These are phyloP conservation scores for Plodia interpunctella DNA, from an alignment of 1,140 invertebrate genomes.

Conservation along the genomic window DNA sequence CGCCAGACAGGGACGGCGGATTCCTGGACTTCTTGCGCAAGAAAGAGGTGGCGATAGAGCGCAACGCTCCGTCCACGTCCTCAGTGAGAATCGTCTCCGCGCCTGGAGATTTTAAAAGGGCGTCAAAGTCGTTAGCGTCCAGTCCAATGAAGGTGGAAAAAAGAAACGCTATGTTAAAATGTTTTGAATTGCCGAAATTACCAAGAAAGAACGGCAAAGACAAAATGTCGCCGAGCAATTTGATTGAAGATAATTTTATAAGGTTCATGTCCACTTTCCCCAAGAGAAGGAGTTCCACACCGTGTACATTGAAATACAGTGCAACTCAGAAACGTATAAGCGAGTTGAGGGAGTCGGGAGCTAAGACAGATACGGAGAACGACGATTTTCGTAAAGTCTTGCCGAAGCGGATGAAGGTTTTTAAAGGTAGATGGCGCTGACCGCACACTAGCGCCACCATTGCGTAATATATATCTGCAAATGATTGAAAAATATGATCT, in stretches of 20 bases:
- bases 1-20: slow-evolving; percentile 29
- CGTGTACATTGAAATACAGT: slow-evolving; percentile 32
- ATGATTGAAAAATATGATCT: no score
- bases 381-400: slow-evolving; percentile 34
- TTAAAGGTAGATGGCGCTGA: not conserved
- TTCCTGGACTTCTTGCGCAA: slow-evolving; percentile 35
- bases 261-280: slow-evolving; percentile 42
- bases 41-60: slow-evolving; percentile 24
- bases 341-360: slow-evolving; percentile 39
- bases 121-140: slow-evolving; percentile 42
- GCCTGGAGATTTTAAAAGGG: slow-evolving; percentile 3
- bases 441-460: no score
- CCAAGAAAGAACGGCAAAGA: slow-evolving; percentile 28
- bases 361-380: slow-evolving; percentile 56
- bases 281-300: slow-evolving; percentile 59
- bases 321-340: slow-evolving; percentile 33
- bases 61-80: slow-evolving; percentile 23
- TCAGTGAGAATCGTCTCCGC: slow-evolving; percentile 14
- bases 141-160: slow-evolving; percentile 47
- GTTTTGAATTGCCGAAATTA: slow-evolving; percentile 51
- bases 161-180: slow-evolving; percentile 40
- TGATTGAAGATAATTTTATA: slow-evolving; percentile 47
- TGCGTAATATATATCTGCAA: no score
- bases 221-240: slow-evolving; percentile 22
- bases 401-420: slow-evolving; percentile 7